Evolutionary conservation across 2,888 invertebrate species (phyloP).

Genomic region (Phrixothrix hirtus): DNA sequence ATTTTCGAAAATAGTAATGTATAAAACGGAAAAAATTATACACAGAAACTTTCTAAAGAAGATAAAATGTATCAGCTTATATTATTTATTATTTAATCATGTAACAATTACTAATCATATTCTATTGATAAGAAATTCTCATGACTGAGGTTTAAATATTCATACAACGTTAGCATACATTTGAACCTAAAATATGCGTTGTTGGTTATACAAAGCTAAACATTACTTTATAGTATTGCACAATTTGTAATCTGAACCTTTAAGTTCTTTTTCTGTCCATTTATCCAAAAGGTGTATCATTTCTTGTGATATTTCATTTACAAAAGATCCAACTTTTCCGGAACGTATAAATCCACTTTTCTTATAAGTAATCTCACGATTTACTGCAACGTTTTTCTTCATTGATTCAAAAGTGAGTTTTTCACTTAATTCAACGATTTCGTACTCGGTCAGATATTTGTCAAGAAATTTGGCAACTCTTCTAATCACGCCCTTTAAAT

Average conservation of each 20-base stretch:
- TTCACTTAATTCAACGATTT: not conserved
- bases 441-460: not conserved
- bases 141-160: too few species aligned
- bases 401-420: slow-evolving; percentile 41
- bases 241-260: not conserved
- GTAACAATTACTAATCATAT: too few species aligned
- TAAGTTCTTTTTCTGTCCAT: not conserved
- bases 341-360: not conserved
- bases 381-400: slow-evolving; percentile 58
- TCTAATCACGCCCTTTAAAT: slow-evolving; percentile 52
- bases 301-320: not conserved
- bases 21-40: too few species aligned
- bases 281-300: not conserved
- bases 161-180: too few species aligned
- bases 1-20: too few species aligned
- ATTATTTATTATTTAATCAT: too few species aligned
- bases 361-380: not conserved
- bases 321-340: not conserved
- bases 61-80: too few species aligned
- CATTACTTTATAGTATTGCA: not conserved
- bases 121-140: too few species aligned
- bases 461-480: not conserved
- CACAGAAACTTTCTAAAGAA: too few species aligned
- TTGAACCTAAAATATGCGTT: too few species aligned
- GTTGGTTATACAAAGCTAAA: too few species aligned